Base-by-base conservation (phyloP, 1,140 invertebrate genomes). In the Drosophila micromelanica region DNA sequence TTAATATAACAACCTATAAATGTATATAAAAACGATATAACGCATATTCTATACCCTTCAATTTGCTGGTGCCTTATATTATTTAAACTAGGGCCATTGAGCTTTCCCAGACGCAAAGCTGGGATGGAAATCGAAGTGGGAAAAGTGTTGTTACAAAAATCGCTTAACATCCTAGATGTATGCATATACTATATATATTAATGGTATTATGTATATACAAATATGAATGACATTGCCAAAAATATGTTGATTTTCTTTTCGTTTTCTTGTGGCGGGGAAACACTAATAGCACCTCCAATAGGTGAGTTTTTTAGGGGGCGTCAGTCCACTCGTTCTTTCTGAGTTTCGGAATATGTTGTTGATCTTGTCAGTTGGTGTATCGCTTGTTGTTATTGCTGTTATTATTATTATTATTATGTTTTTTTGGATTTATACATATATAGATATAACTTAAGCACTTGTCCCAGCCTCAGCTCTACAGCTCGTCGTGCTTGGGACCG, bases 401-500 rank as follows among this genome's bases (percentile, higher is more conserved):
- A 27, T 52, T 78, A 48, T 61, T 74, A 17, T 54, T 52, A 17
- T 59, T 52, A 43, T 40, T 51, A 13, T 73, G 46, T n/a, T 69
- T 51, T 62, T 51, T 23, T 57, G 20, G 20, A 63, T 76, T 65
- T 76, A 65, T 71, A 72, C 65, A 69, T 75, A 76, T 40, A 42
- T 76, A 73, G 42, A 55, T 78, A 78, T 86, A 87, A 87, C 73
- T 90, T 90, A 90, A 90, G 85, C 87, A 90, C 80, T 76, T 78
- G 70, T 80, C 49, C 71, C 69, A 63, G 64, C 6, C 43, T 12
- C 23, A 13, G 23, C 61, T 96, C 96, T 87, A 99, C 84, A 99
- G 95, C 93, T 99, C 98, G 92, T 99, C 98, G 93, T 99, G 98
- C 92, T 99, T 99, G 13, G 98, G 98, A 6, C 98, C 98, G 20